Evolutionary conservation across 2,113 vertebrate genomes (phyloP).

Genomic region (Athene cunicularia): DNA sequence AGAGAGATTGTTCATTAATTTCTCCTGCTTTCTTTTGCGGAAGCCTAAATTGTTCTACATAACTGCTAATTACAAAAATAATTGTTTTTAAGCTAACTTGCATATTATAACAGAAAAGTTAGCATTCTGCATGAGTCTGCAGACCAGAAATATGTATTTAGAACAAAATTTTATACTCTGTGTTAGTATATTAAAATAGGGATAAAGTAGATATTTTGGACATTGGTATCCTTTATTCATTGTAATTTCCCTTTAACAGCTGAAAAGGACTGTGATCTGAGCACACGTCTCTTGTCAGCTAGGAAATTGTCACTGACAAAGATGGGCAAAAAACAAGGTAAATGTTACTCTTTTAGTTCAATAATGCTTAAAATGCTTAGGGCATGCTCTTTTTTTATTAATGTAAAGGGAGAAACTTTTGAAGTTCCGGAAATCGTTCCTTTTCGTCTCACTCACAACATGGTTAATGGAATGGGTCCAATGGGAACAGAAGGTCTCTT

Average conservation of each 20-base stretch:
- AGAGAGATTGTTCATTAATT: neutral
- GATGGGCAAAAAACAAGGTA: neutral
- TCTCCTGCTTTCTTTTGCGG: neutral
- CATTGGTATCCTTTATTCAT: neutral
- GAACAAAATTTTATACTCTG: neutral
- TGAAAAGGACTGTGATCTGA: neutral
- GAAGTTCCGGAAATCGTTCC: constrained; percentile 97
- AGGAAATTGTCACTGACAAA: neutral
- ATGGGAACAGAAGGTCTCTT: constrained; percentile 98
- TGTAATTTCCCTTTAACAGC: neutral
- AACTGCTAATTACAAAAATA: neutral
- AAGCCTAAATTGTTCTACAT: neutral
- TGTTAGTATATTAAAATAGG: neutral
- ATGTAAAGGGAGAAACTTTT: constrained; percentile 93
- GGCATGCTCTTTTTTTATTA: neutral
- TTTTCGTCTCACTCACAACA: constrained; percentile 97
- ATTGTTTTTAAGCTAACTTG: neutral
- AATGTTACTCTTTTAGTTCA: neutral
- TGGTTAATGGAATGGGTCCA: constrained; percentile 98
- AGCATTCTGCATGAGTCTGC: neutral
- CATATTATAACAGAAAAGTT: neutral
- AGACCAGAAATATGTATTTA: neutral
- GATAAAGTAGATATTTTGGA: neutral
- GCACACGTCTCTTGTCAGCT: neutral
- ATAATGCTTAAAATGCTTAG: neutral